Evolutionary conservation across 2,888 invertebrate species (phyloP).

Genomic region (Caenorhabditis doughertyi): DNA sequence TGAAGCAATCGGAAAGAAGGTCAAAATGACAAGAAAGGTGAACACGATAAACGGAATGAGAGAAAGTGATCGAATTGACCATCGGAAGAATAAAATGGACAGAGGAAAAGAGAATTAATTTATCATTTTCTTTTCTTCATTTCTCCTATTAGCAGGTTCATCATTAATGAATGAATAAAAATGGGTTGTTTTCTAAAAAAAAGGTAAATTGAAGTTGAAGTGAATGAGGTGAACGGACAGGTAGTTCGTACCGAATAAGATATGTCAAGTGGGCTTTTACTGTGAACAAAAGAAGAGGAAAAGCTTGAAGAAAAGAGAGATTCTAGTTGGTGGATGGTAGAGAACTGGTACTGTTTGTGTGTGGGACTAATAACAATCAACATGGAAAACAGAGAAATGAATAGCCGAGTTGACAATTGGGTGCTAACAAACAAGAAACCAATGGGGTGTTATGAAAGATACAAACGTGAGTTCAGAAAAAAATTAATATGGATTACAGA

Average conservation of each 20-base stretch:
- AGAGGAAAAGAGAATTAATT: constrained; percentile 1
- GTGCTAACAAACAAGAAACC: too few relatives aligned
- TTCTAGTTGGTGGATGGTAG: constrained; percentile 11
- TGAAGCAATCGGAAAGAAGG: constrained; percentile 59
- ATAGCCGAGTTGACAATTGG: constrained; percentile 28
- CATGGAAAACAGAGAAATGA: background rate
- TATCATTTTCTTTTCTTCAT: constrained; percentile 37
- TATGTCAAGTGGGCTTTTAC: constrained; percentile 38
- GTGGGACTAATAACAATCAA: constrained; percentile 26
- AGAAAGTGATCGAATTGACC: constrained; percentile 55
- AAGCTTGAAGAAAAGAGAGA: constrained; percentile 21
- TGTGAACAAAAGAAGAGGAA: constrained; percentile 25
- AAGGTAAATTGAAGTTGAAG: background rate
- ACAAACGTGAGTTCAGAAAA: background rate
- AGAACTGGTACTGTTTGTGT: constrained; percentile 26
- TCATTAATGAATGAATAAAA: constrained; percentile 4
- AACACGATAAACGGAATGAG: constrained; percentile 38
- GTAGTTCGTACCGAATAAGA: constrained; percentile 6
- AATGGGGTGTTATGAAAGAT: too few relatives aligned
- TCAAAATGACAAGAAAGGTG: constrained; percentile 58
- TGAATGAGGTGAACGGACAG: background rate
- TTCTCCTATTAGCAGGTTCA: constrained; percentile 39
- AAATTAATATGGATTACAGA: too few relatives aligned
- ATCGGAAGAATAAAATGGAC: constrained; percentile 7
- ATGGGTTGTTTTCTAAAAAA: background rate